These are phyloP conservation scores for Teinopalpus imperialis DNA, from an alignment of 2,888 invertebrate species.

Conservation along the genomic window DNA sequence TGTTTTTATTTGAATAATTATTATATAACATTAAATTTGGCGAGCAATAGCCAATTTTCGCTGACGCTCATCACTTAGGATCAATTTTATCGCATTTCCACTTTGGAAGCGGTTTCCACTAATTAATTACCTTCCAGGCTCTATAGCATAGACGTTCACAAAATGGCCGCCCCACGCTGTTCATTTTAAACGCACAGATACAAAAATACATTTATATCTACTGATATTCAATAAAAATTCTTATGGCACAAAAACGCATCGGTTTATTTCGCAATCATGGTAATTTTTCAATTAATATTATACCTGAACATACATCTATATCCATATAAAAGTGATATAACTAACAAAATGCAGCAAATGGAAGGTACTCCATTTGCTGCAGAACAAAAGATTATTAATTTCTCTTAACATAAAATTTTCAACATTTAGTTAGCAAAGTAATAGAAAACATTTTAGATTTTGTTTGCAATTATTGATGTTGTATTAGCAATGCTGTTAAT, in stretches of 20 bases:
- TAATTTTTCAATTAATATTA: slow-evolving; percentile 19
- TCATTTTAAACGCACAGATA: slow-evolving; percentile 21
- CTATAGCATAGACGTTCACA: slow-evolving; percentile 35
- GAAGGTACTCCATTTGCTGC: no score
- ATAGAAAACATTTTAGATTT: no score
- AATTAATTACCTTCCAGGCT: slow-evolving; percentile 55
- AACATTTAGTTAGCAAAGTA: no score
- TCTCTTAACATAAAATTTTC: slow-evolving; percentile 2
- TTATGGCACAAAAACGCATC: slow-evolving; percentile 6
- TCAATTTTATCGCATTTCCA: slow-evolving; percentile 40
- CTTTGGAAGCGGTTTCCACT: slow-evolving; percentile 51
- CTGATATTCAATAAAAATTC: slow-evolving; percentile 13
- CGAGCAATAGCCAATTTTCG: no score
- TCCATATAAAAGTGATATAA: no score
- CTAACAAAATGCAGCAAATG: no score
- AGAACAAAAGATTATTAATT: slow-evolving; percentile 5
- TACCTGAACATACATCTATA: background rate
- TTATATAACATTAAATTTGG: no score
- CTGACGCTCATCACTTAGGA: slow-evolving; percentile 25
- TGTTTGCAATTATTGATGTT: no score
- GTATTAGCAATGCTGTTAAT: no score
- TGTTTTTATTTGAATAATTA: no score
- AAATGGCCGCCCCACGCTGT: slow-evolving; percentile 32
- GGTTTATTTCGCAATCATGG: slow-evolving; percentile 13
- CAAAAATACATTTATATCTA: slow-evolving; percentile 22